phyloP scores from a whole-genome alignment of 2,888 invertebrate species.

The Mantis religiosa region DNA sequence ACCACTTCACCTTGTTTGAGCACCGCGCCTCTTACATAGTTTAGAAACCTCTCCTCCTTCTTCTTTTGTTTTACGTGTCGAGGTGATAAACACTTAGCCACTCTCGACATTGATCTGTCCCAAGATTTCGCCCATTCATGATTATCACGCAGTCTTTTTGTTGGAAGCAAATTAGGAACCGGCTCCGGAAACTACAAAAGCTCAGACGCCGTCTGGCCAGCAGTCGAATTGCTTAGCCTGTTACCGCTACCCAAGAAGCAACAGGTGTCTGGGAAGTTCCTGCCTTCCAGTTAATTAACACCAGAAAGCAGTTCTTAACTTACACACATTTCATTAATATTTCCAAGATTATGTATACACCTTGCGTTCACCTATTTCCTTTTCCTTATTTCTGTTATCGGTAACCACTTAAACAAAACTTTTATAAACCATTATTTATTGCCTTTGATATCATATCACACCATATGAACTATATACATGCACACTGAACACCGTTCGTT shows the following conservation, averaged over 20 bases:
- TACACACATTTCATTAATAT: not conserved
- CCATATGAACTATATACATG: no score
- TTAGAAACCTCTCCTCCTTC: not conserved
- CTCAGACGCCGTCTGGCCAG: not conserved
- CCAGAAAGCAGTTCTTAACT: not conserved
- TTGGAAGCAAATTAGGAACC: not conserved
- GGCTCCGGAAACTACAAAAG: not conserved
- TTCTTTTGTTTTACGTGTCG: not conserved
- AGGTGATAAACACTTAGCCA: not conserved
- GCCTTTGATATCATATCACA: no score
- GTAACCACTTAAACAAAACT: no score
- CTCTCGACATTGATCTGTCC: not conserved
- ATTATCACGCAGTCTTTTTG: not conserved
- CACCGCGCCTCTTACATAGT: constrained; percentile 12
- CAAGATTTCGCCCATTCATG: not conserved
- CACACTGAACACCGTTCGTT: no score
- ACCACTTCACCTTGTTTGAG: constrained; percentile 10
- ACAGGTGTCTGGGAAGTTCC: not conserved
- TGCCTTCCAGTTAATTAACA: not conserved
- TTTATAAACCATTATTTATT: no score
- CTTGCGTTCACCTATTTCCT: no score
- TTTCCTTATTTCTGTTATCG: no score
- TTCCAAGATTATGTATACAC: no score
- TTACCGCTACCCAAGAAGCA: not conserved
- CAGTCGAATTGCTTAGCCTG: not conserved